Percentiles rank a stretch among this genome's conserved stretches.
phyloP scores from a whole-genome alignment of 2,797 vertebrate genomes.

The Phoeniculus purpureus region DNA sequence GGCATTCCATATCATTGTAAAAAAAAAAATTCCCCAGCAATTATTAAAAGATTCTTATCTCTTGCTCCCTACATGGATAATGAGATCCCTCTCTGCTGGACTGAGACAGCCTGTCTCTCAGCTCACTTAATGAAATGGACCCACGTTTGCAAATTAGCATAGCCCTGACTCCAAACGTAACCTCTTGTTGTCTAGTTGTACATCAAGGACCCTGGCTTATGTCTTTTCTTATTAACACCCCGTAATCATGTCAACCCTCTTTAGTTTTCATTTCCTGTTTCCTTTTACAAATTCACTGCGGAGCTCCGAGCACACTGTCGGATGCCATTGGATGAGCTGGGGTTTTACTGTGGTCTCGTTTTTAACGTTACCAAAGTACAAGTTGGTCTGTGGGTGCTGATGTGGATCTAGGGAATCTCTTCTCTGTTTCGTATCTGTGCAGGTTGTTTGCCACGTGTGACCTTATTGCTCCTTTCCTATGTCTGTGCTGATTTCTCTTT shows the following conservation, averaged over 20 bases:
- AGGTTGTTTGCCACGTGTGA: not conserved
- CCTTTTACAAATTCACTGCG: slow-evolving; percentile 66
- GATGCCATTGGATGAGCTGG: slow-evolving; percentile 22
- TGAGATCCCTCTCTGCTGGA: slow-evolving; percentile 84
- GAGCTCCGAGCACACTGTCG: not conserved
- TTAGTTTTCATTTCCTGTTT: slow-evolving; percentile 77
- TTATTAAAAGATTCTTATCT: slow-evolving; percentile 88
- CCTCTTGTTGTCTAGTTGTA: slow-evolving; percentile 84
- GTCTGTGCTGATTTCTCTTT: not conserved
- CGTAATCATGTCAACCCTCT: slow-evolving; percentile 77
- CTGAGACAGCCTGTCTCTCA: slow-evolving; percentile 84
- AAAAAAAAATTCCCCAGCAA: slow-evolving; percentile 83
- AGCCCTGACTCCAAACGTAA: slow-evolving; percentile 78
- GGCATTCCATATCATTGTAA: slow-evolving; percentile 83
- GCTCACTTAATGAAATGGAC: slow-evolving; percentile 83
- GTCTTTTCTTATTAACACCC: slow-evolving; percentile 85
- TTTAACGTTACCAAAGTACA: not conserved
- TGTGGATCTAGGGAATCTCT: not conserved
- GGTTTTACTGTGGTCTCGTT: slow-evolving; percentile 11
- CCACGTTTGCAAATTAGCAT: slow-evolving; percentile 83
- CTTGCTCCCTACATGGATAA: slow-evolving; percentile 84
- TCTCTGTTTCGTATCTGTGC: not conserved
- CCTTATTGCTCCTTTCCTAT: not conserved
- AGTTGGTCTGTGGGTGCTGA: not conserved
- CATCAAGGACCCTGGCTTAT: slow-evolving; percentile 82